These are phyloP conservation scores for Chaitophorus viminalis DNA, from an alignment of 2,888 invertebrate genomes.

Conservation along the genomic window DNA sequence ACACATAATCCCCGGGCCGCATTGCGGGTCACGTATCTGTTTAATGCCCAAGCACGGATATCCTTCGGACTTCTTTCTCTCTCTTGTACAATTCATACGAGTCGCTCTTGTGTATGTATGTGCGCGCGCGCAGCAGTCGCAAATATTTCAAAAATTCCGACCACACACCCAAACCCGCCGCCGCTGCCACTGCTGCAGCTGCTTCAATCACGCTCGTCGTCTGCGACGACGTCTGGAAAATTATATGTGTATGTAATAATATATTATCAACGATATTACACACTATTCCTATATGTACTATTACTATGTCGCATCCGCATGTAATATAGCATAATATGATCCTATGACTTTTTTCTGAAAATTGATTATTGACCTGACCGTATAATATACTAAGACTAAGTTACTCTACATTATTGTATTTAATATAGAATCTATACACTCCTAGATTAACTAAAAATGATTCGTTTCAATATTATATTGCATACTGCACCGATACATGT, in stretches of 20 bases:
- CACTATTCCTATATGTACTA: not conserved
- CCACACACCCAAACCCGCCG: conserved; percentile 47
- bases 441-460: too few species aligned
- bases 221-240: conserved; percentile 24
- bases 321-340: too few species aligned
- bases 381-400: too few species aligned
- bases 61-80: conserved; percentile 55
- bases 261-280: not conserved
- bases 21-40: conserved; percentile 62
- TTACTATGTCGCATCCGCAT: not conserved
- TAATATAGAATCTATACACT: too few species aligned
- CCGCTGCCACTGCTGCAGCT: not conserved
- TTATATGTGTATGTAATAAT: not conserved
- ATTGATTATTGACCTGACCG: too few species aligned
- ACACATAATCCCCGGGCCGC: conserved; percentile 57
- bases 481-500: too few species aligned
- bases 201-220: not conserved
- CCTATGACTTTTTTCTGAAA: too few species aligned
- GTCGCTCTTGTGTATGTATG: not conserved
- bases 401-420: too few species aligned
- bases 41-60: conserved; percentile 61
- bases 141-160: conserved; percentile 62
- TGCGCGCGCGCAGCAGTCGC: conserved; percentile 26
- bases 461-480: too few species aligned
- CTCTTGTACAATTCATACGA: not conserved